Evolutionary conservation across 2,888 invertebrate genomes (phyloP).

Genomic region (Limnephilus rhombicus): DNA sequence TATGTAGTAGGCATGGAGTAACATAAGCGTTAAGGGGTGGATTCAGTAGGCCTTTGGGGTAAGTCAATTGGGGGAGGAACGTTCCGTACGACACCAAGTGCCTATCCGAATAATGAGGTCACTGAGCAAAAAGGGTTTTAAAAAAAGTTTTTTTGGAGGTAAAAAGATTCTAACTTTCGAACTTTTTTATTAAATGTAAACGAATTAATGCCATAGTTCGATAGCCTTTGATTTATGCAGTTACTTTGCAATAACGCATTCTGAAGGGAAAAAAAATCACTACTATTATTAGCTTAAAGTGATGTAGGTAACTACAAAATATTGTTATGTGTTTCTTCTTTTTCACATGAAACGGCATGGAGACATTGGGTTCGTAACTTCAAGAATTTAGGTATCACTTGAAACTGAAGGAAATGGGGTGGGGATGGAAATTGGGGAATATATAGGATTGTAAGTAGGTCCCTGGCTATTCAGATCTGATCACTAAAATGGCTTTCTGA

Average conservation of each 20-base stretch:
- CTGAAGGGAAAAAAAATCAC: not conserved
- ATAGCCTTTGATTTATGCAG: not conserved
- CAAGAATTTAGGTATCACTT: not conserved
- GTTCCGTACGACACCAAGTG: conserved; percentile 29
- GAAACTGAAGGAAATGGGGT: not conserved
- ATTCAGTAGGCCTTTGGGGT: conserved; percentile 49
- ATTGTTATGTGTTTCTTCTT: not conserved
- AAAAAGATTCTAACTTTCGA: not conserved
- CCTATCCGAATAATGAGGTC: conserved; percentile 23
- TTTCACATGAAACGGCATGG: not conserved
- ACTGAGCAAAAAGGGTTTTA: not conserved
- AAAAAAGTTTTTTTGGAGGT: not conserved
- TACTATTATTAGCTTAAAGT: not conserved
- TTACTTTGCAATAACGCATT: not conserved
- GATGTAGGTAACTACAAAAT: not conserved
- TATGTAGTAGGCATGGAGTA: conserved; percentile 34
- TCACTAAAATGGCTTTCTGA: not conserved
- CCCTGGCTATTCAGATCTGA: not conserved
- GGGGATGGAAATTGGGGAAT: not conserved
- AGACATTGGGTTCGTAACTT: not conserved
- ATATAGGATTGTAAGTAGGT: not conserved
- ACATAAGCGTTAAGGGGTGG: conserved; percentile 48
- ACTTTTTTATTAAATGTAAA: not conserved
- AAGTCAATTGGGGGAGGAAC: conserved; percentile 47
- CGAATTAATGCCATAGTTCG: not conserved